Evolutionary conservation across 2,113 vertebrate genomes (phyloP), one percentile per base, ranked within the genome.

Genomic region (Ammodytes marinus): DNA sequence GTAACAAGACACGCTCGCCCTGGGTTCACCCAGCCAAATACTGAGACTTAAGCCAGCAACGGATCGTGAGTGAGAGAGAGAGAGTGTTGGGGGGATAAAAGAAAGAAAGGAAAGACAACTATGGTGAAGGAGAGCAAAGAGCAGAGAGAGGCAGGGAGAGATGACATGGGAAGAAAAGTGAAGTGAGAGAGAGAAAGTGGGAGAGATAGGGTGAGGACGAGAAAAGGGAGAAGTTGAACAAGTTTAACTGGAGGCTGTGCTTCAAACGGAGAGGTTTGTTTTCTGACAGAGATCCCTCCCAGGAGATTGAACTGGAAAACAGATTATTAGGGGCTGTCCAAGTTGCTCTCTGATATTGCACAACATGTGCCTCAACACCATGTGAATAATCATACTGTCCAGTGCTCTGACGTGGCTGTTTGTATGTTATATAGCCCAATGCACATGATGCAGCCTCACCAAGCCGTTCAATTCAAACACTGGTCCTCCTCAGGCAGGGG

Each of bases 1-100:
- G 94, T 92, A 95, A 94, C 77, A 90, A 88, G 92, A 95, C 88
- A 91, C 92, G 71, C 83, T 91, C 70, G 37, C 86, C 81, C 78
- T 72, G 82, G 65, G 69, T 87, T 92, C 73, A 75, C 78, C 74
- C 71, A 84, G 82, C 77, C 71, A 64, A 89, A 84, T 54, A 80
- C 70, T 72, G 52, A 74, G 79, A 86, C 71, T 64, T 68, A 68
- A 40, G 71, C 82, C 61, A 74, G 79, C 64, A 39, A 67, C 14
- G 9, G 84, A 75, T 65, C 58, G 73, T 64, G 73, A 15, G 73
- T 27, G 27, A 27, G 27, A 27, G 27, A 27, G 27, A 27, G 27
- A 27, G 27, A 27, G 27, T 27, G 27, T 27, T 27, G 75, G 63
- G 77, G 43, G 46, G 10, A 67, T 42, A 45, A 68, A 82, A 58